Base-by-base conservation (phyloP, 2,113 vertebrate species). In the Mesocricetus auratus region DNA sequence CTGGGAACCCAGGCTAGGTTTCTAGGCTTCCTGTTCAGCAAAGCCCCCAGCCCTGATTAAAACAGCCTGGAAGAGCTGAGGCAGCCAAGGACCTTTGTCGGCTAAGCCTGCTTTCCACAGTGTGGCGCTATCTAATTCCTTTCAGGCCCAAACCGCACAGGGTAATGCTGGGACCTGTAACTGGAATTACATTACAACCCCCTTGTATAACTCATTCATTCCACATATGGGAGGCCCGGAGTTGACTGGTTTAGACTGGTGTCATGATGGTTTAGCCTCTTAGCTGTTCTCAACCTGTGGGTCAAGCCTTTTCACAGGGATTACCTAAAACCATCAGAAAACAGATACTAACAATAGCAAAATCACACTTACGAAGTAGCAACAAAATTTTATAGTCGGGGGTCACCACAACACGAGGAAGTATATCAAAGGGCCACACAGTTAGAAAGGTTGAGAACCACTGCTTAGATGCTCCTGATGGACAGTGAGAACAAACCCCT, bases 111-210 rank as follows among this genome's bases (percentile, higher is more conserved):
- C 16, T 87, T 93, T 83, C 91, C 62, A 79, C 92, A 83, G 33
- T 24, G 53, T 33, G 85, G 47, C 36, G 95, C 91, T 90, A 87
- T 91, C 96, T 96, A 85, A 95, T 71, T 96, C 94, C 68, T 94
- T 75, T 95, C 77, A 74, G 82, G 91, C 62, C 66, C 95, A 75
- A 62, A 94, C 77, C 56, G 78, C 83, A 47, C 6, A 64, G 75
- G 78, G 58, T 9, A 5, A 9, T 33, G 39, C 9, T 39, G 71
- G 50, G 24, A 91, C 66, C 39, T 74, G 26, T 71, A 88, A 73
- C 75, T 42, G 5, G 31, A 26, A 58, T 33, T 21, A 45, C 71
- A 56, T 50, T 39, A 62, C n/a, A 62, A 21, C 64, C n/a, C 53
- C 36, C 16, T 4, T 7, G 17, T 19, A 53, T 50, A 45, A 79